phyloP scores from a whole-genome alignment of 2,888 invertebrate species.

The Sinohyriopsis cumingii region DNA sequence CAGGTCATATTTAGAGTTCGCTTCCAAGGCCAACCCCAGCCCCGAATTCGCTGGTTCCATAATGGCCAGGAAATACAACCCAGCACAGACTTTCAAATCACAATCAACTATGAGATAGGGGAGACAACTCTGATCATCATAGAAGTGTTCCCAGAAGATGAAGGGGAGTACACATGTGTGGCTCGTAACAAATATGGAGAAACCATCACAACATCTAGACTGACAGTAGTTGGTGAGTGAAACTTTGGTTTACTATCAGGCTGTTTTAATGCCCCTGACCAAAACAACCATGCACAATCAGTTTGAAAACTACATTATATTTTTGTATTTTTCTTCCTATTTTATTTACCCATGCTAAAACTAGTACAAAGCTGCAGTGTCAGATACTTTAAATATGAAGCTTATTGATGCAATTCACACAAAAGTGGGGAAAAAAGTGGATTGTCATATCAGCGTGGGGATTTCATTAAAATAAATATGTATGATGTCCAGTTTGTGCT shows the following conservation, averaged over 20 bases:
- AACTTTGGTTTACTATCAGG: background rate
- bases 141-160: slow-evolving; percentile 99
- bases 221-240: slow-evolving; percentile 71
- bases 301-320: too few species aligned
- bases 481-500: too few species aligned
- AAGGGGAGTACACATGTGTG: slow-evolving; percentile 95
- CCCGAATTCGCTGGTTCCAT: slow-evolving; percentile 71
- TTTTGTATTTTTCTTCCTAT: too few species aligned
- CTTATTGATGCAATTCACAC: too few species aligned
- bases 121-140: slow-evolving; percentile 90
- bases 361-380: too few species aligned
- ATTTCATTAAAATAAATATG: too few species aligned
- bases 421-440: too few species aligned
- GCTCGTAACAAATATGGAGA: slow-evolving; percentile 88
- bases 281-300: too few species aligned
- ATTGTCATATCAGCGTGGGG: too few species aligned
- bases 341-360: too few species aligned
- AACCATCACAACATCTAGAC: slow-evolving; percentile 89
- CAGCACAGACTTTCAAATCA: slow-evolving; percentile 70
- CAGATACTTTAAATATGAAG: too few species aligned
- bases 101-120: slow-evolving; percentile 81
- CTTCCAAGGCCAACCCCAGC: slow-evolving; percentile 62
- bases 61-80: slow-evolving; percentile 72
- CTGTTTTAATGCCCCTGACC: too few species aligned
- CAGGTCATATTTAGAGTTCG: slow-evolving; percentile 71